Percentiles rank a stretch among this genome's conserved stretches.
Evolutionary conservation across 1,140 invertebrate species (phyloP).

Genomic region (Mesaphorura yosii): DNA sequence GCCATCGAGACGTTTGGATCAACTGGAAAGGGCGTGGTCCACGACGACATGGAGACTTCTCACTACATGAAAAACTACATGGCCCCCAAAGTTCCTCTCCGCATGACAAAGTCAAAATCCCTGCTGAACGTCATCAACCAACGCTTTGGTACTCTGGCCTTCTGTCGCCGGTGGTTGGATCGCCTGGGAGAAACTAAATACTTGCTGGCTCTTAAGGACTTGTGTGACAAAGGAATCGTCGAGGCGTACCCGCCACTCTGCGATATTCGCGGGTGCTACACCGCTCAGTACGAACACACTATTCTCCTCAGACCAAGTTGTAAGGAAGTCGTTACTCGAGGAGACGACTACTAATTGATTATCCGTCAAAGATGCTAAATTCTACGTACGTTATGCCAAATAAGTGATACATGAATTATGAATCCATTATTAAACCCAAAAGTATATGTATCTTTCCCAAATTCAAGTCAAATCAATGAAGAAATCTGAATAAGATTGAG

Average conservation of each 20-base stretch:
- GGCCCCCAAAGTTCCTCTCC: constrained; percentile 74
- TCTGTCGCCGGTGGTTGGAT: constrained; percentile 98
- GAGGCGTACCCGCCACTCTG: constrained; percentile 96
- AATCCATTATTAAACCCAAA: too few relatives aligned
- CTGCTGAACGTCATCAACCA: constrained; percentile 92
- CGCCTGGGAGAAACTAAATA: constrained; percentile 93
- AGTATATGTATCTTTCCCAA: too few relatives aligned
- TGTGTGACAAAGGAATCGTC: constrained; percentile 90
- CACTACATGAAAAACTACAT: constrained; percentile 99
- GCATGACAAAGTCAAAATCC: constrained; percentile 60
- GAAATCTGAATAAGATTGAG: too few relatives aligned
- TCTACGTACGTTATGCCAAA: too few relatives aligned
- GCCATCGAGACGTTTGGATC: constrained; percentile 99
- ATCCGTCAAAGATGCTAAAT: too few relatives aligned
- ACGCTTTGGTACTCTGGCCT: constrained; percentile 94
- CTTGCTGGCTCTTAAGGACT: constrained; percentile 94
- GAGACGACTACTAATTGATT: constrained; percentile 93
- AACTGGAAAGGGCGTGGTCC: constrained; percentile 89
- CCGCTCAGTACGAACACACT: constrained; percentile 97
- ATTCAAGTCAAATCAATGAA: too few relatives aligned
- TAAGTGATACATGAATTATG: too few relatives aligned
- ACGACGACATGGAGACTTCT: constrained; percentile 91
- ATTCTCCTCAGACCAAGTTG: constrained; percentile 94
- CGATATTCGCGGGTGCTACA: constrained; percentile 95
- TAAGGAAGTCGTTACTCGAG: constrained; percentile 94